Conservation (phyloP, 2,113 vertebrate genomes). For the Pseudonaja textilis region DNA sequence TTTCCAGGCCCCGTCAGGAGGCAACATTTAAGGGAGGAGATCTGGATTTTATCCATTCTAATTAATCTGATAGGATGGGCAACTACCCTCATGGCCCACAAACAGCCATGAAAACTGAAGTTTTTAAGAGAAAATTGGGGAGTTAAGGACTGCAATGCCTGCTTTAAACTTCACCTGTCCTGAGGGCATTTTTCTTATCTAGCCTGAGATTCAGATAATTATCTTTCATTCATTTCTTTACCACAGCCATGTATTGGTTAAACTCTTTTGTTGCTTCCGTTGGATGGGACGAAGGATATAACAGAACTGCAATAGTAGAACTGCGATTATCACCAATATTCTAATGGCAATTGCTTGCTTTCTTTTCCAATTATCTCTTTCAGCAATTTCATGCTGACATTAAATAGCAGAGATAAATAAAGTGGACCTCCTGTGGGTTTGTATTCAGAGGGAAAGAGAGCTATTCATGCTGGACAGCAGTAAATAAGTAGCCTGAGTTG, state of each 20-base stretch:
- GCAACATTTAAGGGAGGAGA: not conserved
- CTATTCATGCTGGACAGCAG: not conserved
- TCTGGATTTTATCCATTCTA: not conserved
- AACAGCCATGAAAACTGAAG: not conserved
- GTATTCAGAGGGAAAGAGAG: not conserved
- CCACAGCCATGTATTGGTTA: not conserved
- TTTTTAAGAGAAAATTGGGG: not conserved
- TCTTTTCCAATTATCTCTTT: not conserved
- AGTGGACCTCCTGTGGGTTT: not conserved
- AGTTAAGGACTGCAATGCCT: not conserved
- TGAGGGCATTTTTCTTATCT: not conserved
- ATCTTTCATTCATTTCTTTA: not conserved
- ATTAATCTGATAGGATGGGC: not conserved
- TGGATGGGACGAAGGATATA: not conserved
- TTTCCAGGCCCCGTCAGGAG: not conserved
- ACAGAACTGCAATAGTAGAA: not conserved
- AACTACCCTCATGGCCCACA: not conserved
- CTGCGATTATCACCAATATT: not conserved
- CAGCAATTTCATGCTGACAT: not conserved
- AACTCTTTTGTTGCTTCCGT: not conserved
- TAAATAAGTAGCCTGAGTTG: not conserved
- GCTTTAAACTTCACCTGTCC: not conserved
- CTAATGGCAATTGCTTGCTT: not conserved
- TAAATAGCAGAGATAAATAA: not conserved
- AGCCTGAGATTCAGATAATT: not conserved